A percentile compares a stretch with the other conserved stretches of the same genome.
Evolutionary conservation across 2,888 invertebrate genomes (phyloP).

Genomic region (Rhimphoctona megacephalus): DNA sequence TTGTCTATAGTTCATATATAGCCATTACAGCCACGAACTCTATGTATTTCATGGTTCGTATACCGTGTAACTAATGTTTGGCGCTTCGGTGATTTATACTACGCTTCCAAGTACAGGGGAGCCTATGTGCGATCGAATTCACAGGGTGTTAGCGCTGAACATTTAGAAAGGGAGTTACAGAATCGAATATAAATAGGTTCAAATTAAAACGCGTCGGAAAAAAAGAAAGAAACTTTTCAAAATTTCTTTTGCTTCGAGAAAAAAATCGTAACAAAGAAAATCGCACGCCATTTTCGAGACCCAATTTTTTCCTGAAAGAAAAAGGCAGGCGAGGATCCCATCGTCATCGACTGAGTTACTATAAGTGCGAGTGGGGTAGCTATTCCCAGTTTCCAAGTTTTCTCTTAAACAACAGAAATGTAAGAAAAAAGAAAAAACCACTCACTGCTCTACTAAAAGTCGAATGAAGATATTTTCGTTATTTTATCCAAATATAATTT

Average conservation of each 20-base stretch:
- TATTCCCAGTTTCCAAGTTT: background rate
- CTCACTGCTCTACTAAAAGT: background rate
- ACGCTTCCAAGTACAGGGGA: slow-evolving; percentile 45
- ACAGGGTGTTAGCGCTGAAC: slow-evolving; percentile 29
- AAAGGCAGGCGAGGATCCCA: background rate
- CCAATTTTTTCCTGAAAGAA: background rate
- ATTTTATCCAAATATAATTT: background rate
- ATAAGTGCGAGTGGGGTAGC: background rate
- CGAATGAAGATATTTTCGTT: background rate
- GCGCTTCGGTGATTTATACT: slow-evolving; percentile 82
- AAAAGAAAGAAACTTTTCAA: background rate
- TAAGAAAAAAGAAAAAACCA: background rate
- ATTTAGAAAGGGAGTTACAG: slow-evolving; percentile 12
- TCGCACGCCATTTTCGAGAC: background rate
- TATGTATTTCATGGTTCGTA: slow-evolving; percentile 81
- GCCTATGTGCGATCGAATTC: slow-evolving; percentile 42
- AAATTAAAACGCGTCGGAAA: background rate
- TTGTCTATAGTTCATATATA: slow-evolving; percentile 37
- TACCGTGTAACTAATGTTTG: slow-evolving; percentile 81
- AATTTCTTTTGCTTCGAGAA: background rate
- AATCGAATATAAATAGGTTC: slow-evolving; percentile 29
- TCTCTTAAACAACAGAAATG: background rate
- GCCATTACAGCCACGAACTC: slow-evolving; percentile 58
- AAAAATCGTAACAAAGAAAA: background rate
- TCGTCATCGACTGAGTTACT: background rate